These are phyloP conservation scores for Junco hyemalis DNA, from an alignment of 2,113 vertebrate genomes.

Conservation along the genomic window DNA sequence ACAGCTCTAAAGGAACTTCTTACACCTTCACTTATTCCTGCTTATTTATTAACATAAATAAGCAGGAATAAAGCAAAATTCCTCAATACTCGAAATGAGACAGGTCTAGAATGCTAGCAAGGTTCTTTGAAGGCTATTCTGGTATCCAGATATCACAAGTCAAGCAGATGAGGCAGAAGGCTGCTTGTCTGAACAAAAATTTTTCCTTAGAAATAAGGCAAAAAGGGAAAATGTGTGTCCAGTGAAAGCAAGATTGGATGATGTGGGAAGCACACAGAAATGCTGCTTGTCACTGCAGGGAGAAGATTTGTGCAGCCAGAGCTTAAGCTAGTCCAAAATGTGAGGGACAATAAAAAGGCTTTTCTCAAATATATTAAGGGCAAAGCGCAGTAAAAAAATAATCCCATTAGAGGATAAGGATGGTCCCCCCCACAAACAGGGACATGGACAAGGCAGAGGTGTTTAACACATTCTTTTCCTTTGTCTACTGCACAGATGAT, in stretches of 20 bases:
- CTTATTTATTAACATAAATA: neutral
- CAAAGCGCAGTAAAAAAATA: neutral
- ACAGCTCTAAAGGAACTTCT: neutral
- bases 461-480: neutral
- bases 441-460: neutral
- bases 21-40: neutral
- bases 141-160: neutral
- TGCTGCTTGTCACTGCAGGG: neutral
- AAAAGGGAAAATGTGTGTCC: neutral
- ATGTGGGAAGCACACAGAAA: neutral
- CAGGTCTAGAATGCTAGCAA: neutral
- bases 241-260: neutral
- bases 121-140: neutral
- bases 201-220: neutral
- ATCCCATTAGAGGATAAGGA: accelerated
- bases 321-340: neutral
- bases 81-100: neutral
- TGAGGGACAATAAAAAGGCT: neutral
- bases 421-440: no score
- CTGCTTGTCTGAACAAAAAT: neutral
- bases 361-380: neutral
- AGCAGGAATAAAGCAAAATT: neutral
- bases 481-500: accelerated
- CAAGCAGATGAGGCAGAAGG: neutral
- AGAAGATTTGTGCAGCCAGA: neutral